Base-by-base conservation (phyloP, 2,113 vertebrate species). In the Pteruthius melanotis region DNA sequence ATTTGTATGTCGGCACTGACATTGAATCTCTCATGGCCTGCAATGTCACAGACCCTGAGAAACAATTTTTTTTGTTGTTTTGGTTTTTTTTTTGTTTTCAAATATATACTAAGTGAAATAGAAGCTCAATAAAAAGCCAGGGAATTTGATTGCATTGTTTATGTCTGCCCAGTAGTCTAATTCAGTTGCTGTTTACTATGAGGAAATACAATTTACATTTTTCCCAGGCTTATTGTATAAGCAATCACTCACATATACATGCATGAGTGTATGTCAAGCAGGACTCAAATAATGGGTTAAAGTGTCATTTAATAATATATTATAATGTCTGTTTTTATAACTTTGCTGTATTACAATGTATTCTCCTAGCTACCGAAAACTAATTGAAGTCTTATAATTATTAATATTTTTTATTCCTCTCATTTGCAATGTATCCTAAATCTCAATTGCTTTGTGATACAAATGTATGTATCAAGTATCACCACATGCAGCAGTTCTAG, bases 91-190 rank as follows among this genome's bases (percentile, higher is more conserved):
- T 93, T 90, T 83, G 66, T 95, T 97, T 97, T 95, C 93, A 95
- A 94, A 96, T 97, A 94, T 97, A 95, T 95, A 95, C 96, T 96
- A 97, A 98, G 97, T 98, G 96, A 97, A 97, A 96, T 95, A 94
- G 97, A 92, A 94, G 96, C 97, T 97, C 97, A 97, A 91, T 97
- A 97, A 98, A 98, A 97, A 98, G 77, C 76, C 89, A 96, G 90
- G 77, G 92, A 97, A 96, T 98, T 98, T 98, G 98, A 98, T 97
- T 98, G 93, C 92, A 94, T 97, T 98, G 98, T 98, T 98, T 98
- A 97, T 96, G 94, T 98, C 97, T 97, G 93, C 84, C 94, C 98
- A 97, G 90, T 98, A 97, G 97, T 97, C 97, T 97, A 97, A 98
- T 98, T 97, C 97, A 95, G 93, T 97, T 97, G 96, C 97, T 97